Base-by-base conservation (phyloP, 1,140 invertebrate species). In the Lanistes nyassanus region DNA sequence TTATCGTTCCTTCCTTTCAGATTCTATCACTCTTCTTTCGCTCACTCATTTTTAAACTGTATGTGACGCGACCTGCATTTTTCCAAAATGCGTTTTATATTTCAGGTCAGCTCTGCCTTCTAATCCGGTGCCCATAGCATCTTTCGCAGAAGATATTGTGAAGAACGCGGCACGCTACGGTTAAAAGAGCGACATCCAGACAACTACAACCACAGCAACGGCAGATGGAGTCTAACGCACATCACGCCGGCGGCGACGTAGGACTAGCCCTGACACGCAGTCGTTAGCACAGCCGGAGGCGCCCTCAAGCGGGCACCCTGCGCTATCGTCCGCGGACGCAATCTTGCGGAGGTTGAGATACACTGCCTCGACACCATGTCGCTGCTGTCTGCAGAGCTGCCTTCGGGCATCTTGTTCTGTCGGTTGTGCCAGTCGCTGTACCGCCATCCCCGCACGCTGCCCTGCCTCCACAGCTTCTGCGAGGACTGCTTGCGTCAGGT, bases 391-490 rank as follows among this genome's bases (percentile, higher is more conserved):
- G 16, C 39, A 4, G 76, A 66, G 19, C 69, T 77, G 34, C 68
- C 68, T 4, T 47, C 70, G 23, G 73, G 67, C 19, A 56, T 76
- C 42, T 66, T 82, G n/a, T 78, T 80, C 55, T 84, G 83, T 47
- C 75, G 81, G 29, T 56, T 82, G 47, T 84, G 83, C 64, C 79
- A 81, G 29, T 72, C 76, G 47, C 76, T 83, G 21, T 84, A 78
- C 67, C 68, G 76, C 19, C 56, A 81, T 39, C 77, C 81, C 11
- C 81, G 81, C 60, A 62, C 82, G 16, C 66, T 84, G n/a, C 77
- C 81, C 5, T 84, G 83, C 64, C 79, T 84, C 13, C 83, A 84
- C 71, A 84, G 79, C 60, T 84, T 80, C 71, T 84, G 83, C 74
- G 55, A 47, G 0, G 31, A 37, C 16, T 84, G 83, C 64, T 74